Evolutionary conservation across 2,797 vertebrate species (phyloP).

Genomic region (Manis javanica): DNA sequence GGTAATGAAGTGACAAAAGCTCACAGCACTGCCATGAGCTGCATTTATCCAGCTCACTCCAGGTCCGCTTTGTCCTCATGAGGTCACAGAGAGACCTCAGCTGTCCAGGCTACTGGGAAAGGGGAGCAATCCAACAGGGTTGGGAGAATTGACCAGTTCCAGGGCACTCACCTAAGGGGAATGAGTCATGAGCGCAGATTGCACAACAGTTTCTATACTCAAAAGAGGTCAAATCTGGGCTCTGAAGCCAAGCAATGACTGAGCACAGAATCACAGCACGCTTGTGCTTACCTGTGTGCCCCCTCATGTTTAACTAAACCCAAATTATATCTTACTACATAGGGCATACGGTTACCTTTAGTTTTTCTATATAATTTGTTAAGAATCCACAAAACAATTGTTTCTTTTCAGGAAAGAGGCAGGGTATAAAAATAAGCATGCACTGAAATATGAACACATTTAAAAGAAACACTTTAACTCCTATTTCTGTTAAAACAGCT

Average conservation of each 20-base stretch:
- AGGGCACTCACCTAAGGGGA: background rate
- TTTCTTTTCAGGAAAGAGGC: constrained; percentile 44
- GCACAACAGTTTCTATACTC: background rate
- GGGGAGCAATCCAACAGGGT: background rate
- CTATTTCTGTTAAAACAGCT: background rate
- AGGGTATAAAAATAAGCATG: background rate
- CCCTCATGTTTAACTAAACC: background rate
- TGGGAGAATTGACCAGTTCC: background rate
- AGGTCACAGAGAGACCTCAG: background rate
- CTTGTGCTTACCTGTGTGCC: background rate
- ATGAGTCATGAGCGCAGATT: background rate
- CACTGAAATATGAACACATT: background rate
- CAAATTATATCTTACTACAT: background rate
- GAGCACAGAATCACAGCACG: background rate
- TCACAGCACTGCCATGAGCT: background rate
- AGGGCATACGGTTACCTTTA: background rate
- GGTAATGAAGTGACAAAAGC: background rate
- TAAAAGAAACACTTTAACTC: background rate
- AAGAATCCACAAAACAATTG: background rate
- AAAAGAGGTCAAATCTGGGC: background rate
- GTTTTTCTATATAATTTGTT: background rate
- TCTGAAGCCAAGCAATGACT: background rate
- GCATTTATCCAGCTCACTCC: background rate
- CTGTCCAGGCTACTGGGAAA: background rate
- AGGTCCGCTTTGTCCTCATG: background rate